Evolutionary conservation across 64 coral and sea anemone genomes (phyloP), one percentile per base, ranked within the genome.

Genomic region (Exaiptasia diaphana): DNA sequence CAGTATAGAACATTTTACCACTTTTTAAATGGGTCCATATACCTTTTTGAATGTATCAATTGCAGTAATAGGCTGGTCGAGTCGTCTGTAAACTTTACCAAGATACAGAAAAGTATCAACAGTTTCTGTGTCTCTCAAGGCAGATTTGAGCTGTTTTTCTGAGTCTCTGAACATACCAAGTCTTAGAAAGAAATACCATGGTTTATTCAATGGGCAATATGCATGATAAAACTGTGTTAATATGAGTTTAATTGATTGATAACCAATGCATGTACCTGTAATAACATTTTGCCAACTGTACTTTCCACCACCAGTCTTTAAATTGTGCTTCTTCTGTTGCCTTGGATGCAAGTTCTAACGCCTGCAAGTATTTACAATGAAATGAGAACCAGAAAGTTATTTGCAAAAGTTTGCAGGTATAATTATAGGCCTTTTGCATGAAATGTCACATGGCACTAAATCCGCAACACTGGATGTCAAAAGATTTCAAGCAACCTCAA

Each of bases 241-340:
- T n/a, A n/a, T n/a, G n/a, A n/a, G n/a, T n/a, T n/a, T n/a, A n/a
- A n/a, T n/a, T 46, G 6, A 46, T 15, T 6, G 43, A 34, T 35
- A 33, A 31, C 3, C 8, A 4, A 17, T 26, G 12, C 23, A 30
- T 22, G 12, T 38, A 92, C 94, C 94, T 92, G 79, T 97, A 97
- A 46, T 97, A 97, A 31, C 94, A 92, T 68, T 97, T 97, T 38
- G 94, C 89, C 31, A 97, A 75, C 67, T 97, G 94, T 5, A 97
- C 89, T 88, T 97, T 97, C 94, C 94, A 97, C 94, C 94, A 97
- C 94, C 94, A 97, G 68, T 97, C 94, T 69, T 97, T 97, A 53
- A 92, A 97, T 26, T 97, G 89, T 52, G 83, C 82, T 38, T 83
- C 84, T 85, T 97, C 94, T 69, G 94, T 97, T 67, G 94, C 89